Evolutionary conservation across 2,113 vertebrate species (phyloP).

Genomic region (Electrona antarctica): DNA sequence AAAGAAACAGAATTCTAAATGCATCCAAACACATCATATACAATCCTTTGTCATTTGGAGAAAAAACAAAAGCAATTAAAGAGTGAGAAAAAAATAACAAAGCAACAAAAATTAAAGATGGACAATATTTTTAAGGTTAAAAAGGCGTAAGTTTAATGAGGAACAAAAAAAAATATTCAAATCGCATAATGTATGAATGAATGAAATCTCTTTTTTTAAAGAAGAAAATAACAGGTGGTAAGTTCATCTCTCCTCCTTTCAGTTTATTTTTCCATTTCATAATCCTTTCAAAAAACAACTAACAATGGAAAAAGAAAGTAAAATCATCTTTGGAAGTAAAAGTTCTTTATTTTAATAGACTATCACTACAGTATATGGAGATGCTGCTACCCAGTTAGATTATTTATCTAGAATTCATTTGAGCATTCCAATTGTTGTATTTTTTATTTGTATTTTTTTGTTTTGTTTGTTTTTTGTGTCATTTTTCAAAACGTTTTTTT

Average conservation of each 20-base stretch:
- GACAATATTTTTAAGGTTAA: constrained; percentile 64
- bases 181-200: constrained; percentile 49
- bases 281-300: constrained; percentile 68
- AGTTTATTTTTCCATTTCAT: constrained; percentile 65
- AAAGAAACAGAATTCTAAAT: constrained; percentile 53
- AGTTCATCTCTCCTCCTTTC: constrained; percentile 52
- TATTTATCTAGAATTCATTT: constrained; percentile 76
- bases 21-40: constrained; percentile 81
- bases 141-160: constrained; percentile 66
- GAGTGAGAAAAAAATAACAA: constrained; percentile 54
- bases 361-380: constrained; percentile 89
- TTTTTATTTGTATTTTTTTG: constrained; percentile 55
- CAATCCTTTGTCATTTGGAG: constrained; percentile 81
- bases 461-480: constrained; percentile 68
- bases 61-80: constrained; percentile 59
- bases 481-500: constrained; percentile 61
- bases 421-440: constrained; percentile 37
- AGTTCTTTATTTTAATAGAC: constrained; percentile 76
- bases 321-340: constrained; percentile 88
- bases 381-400: constrained; percentile 87
- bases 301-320: constrained; percentile 72
- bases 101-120: constrained; percentile 59
- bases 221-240: constrained; percentile 41
- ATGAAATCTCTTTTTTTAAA: constrained; percentile 63
- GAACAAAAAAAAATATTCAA: constrained; percentile 56